Evolutionary conservation across 1,140 invertebrate species (phyloP).

Genomic region (Helicorthomorpha holstii): DNA sequence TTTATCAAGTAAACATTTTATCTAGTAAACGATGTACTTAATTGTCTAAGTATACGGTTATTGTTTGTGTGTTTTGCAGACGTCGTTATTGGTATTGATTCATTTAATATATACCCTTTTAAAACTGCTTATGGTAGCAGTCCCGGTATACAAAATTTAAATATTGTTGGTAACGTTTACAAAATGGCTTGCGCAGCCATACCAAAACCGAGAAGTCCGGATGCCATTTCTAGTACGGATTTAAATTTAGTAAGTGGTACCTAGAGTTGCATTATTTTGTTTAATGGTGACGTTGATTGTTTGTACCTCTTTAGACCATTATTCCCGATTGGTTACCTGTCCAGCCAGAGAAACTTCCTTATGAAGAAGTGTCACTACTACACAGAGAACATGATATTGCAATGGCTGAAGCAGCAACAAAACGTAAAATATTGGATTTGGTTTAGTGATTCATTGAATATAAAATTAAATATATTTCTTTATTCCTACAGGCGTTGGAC

Average conservation of each 20-base stretch:
- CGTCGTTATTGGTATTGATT: slow-evolving; percentile 16
- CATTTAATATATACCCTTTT: slow-evolving; percentile 15
- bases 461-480: too few species aligned
- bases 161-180: slow-evolving; percentile 11
- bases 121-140: slow-evolving; percentile 18
- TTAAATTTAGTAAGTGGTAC: too few species aligned
- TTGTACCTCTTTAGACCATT: too few species aligned
- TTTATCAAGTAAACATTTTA: slow-evolving; percentile 70
- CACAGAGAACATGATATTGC: neutral
- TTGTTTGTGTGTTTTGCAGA: slow-evolving; percentile 12
- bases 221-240: too few species aligned
- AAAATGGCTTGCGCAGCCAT: slow-evolving; percentile 14
- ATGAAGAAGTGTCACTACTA: too few species aligned
- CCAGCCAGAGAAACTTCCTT: too few species aligned
- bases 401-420: slow-evolving; percentile 1
- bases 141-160: slow-evolving; percentile 14
- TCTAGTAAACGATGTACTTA: neutral
- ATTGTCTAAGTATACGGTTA: neutral
- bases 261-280: too few species aligned
- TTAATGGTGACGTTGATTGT: too few species aligned
- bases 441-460: too few species aligned
- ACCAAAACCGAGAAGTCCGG: too few species aligned
- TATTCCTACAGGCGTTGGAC: slow-evolving; percentile 15
- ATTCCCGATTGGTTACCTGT: too few species aligned
- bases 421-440: too few species aligned